phyloP scores from a whole-genome alignment of 2,888 invertebrate species.

The Lycia hirtaria region DNA sequence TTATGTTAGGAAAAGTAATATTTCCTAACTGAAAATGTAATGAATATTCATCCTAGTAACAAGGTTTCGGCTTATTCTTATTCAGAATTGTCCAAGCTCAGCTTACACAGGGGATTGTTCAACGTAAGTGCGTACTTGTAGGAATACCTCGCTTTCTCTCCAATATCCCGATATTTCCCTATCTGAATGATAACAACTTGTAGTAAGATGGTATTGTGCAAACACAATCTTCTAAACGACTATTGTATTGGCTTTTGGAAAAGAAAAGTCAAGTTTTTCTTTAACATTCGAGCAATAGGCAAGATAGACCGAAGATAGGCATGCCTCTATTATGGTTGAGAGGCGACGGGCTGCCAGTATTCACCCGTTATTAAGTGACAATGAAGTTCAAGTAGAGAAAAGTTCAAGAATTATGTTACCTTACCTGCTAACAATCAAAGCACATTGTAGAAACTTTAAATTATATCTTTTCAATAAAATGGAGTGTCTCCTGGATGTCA shows the following conservation, averaged over 20 bases:
- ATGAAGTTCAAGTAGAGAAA: no score
- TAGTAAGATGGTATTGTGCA: neutral
- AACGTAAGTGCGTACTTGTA: neutral
- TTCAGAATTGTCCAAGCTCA: slow-evolving; percentile 1
- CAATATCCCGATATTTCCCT: neutral
- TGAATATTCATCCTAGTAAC: slow-evolving; percentile 3
- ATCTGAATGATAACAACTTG: neutral
- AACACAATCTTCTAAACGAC: neutral
- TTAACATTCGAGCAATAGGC: neutral
- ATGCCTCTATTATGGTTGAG: no score
- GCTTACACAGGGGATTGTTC: neutral
- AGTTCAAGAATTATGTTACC: no score
- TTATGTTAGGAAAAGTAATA: neutral
- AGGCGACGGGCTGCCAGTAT: no score
- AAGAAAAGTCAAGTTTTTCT: neutral
- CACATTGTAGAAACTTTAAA: no score
- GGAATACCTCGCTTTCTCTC: neutral
- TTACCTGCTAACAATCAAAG: no score
- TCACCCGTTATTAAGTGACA: no score
- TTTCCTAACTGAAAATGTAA: neutral
- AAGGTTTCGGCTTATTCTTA: slow-evolving; percentile 2
- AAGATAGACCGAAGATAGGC: no score
- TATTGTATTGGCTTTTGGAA: neutral
- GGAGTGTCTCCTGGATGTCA: no score
- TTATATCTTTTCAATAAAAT: no score